Conservation (phyloP, 2,888 invertebrate species). For the Campopleginae sp. region DNA sequence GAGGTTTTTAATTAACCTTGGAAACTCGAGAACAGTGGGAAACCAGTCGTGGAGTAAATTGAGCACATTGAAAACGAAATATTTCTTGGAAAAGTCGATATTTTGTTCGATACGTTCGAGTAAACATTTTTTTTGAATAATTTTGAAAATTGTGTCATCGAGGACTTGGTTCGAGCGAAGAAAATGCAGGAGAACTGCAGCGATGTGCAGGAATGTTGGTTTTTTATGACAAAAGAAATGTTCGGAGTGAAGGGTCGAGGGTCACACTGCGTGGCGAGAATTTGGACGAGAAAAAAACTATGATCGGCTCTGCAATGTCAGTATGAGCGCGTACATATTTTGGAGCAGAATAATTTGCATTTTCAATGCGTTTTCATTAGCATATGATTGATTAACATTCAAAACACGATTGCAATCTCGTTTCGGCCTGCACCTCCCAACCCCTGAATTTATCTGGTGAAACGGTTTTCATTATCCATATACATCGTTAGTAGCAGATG, state of each 20-base stretch:
- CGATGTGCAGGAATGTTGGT: no score
- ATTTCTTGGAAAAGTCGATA: no score
- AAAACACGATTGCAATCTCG: conserved; percentile 62
- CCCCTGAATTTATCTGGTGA: conserved; percentile 1
- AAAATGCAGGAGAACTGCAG: no score
- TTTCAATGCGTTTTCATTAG: conserved; percentile 59
- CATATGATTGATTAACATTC: conserved; percentile 64
- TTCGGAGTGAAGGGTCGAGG: not conserved
- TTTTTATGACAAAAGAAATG: not conserved
- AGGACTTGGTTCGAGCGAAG: no score
- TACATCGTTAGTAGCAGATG: conserved; percentile 53
- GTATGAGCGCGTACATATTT: conserved; percentile 3
- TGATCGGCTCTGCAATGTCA: not conserved
- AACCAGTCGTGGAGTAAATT: conserved; percentile 67
- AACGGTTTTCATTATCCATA: conserved; percentile 54
- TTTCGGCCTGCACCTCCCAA: conserved; percentile 21
- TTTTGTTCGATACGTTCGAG: no score
- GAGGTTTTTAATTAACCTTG: conserved; percentile 82
- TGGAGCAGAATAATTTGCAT: conserved; percentile 51
- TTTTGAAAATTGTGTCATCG: no score
- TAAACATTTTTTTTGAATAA: no score
- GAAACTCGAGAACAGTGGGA: conserved; percentile 75
- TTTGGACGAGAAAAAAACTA: not conserved
- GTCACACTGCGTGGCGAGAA: not conserved
- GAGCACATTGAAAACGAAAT: not conserved